phyloP scores from a whole-genome alignment of 2,113 vertebrate species.

The Misgurnus mizolepis region DNA sequence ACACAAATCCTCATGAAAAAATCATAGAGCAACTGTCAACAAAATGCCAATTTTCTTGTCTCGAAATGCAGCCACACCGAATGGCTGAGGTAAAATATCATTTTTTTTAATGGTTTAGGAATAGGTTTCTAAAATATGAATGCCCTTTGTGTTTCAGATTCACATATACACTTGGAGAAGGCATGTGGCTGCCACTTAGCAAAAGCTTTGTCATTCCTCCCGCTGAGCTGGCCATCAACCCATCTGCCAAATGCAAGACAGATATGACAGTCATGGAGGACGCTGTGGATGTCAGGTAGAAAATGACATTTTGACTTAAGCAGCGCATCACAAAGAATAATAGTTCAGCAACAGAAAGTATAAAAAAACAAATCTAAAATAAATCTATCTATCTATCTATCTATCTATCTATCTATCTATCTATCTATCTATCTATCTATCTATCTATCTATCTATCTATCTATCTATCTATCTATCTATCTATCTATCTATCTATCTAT shows the following conservation, averaged over 20 bases:
- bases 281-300: slow-evolving; percentile 94
- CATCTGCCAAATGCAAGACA: slow-evolving; percentile 97
- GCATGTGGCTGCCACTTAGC: slow-evolving; percentile 97
- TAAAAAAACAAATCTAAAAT: too few relatives aligned
- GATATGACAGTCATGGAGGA: slow-evolving; percentile 99
- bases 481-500: too few relatives aligned
- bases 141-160: slow-evolving; percentile 77
- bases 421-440: too few relatives aligned
- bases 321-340: slow-evolving; percentile 1
- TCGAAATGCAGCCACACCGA: not conserved
- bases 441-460: too few relatives aligned
- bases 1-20: not conserved
- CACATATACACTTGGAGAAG: slow-evolving; percentile 95
- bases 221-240: slow-evolving; percentile 95
- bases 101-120: not conserved
- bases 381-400: too few relatives aligned
- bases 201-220: slow-evolving; percentile 99
- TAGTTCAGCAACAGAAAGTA: not conserved
- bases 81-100: not conserved
- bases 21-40: not conserved
- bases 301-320: not conserved
- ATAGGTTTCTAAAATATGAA: slow-evolving; percentile 9
- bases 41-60: slow-evolving; percentile 2
- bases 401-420: too few relatives aligned
- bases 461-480: too few relatives aligned